Conservation (phyloP, 2,797 vertebrate species). For the Labroides dimidiatus region DNA sequence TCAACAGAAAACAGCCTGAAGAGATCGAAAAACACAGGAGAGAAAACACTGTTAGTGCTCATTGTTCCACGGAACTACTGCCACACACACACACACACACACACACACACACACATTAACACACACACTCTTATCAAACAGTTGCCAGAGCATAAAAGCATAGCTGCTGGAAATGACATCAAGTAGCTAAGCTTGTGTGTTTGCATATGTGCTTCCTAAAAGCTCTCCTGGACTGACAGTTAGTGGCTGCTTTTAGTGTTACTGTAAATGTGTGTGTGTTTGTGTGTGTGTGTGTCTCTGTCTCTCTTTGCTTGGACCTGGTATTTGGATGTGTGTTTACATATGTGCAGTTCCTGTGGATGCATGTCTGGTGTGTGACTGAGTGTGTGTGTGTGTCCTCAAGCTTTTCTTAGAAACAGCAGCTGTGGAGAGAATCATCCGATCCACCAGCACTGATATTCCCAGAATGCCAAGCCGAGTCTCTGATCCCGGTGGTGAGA, state of each 20-base stretch:
- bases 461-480: slow-evolving; percentile 76
- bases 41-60: slow-evolving; percentile 34
- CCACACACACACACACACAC: slow-evolving; percentile 20
- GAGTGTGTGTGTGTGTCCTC: slow-evolving; percentile 34
- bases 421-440: slow-evolving; percentile 80
- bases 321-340: slow-evolving; percentile 52
- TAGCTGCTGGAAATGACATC: slow-evolving; percentile 64
- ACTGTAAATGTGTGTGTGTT: slow-evolving; percentile 44
- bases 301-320: slow-evolving; percentile 19
- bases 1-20: slow-evolving; percentile 63
- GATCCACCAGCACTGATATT: slow-evolving; percentile 74
- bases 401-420: slow-evolving; percentile 85
- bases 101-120: slow-evolving; percentile 21
- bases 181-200: slow-evolving; percentile 50
- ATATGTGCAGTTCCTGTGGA: slow-evolving; percentile 35
- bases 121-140: slow-evolving; percentile 31
- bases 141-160: slow-evolving; percentile 44
- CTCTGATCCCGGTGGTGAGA: slow-evolving; percentile 72
- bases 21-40: slow-evolving; percentile 48
- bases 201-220: slow-evolving; percentile 41
- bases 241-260: slow-evolving; percentile 59
- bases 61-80: slow-evolving; percentile 36
- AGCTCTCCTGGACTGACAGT: slow-evolving; percentile 40
- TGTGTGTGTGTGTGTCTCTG: slow-evolving; percentile 23
- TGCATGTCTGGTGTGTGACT: slow-evolving; percentile 34